Base-by-base conservation (phyloP, 2,797 vertebrate species). In the Clarias platycephalus region DNA sequence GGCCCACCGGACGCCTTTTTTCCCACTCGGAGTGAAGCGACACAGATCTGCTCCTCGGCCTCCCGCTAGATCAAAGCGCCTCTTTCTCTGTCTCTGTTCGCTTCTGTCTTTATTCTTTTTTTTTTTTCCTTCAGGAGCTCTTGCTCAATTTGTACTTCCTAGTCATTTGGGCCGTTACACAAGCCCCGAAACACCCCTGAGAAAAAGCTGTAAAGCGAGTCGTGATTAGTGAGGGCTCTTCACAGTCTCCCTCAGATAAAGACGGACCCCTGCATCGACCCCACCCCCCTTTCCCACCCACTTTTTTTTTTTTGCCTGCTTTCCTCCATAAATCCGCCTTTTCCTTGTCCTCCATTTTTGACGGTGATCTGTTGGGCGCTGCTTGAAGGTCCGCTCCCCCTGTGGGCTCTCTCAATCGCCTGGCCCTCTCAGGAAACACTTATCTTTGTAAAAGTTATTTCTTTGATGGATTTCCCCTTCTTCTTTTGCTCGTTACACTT, bases 291-390 rank as follows among this genome's bases (percentile, higher is more conserved):
- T 84, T 88, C 34, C 6, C 87, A 91, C 87, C 87, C 72, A 91
- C 71, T 66, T 80, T 66, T 44, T 44, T 44, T 49, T 49, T 49
- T 83, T 71, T 88, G 86, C 88, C 85, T 5, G 55, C 68, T 91
- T 91, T 87, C 90, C 89, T 91, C 91, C 88, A 94, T 94, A 94
- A 94, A 94, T 95, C 92, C 92, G 89, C 91, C 93, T 93, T 93
- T 94, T 94, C 92, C 93, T 93, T 93, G 94, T 94, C 91, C 92
- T 92, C 90, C 87, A 62, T 93, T 93, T 93, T 91, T 94, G 91
- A 90, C 89, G 92, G 93, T 88, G 89, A 93, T 13, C 94, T 81
- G 94, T 90, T 44, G 92, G 94, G 91, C 89, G 89, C 92, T 90
- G 89, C 86, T 92, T 88, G 90, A 86, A 91, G 91, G 90, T 83